Evolutionary conservation across 2,113 vertebrate genomes (phyloP).

Genomic region (Pygoscelis adeliae): DNA sequence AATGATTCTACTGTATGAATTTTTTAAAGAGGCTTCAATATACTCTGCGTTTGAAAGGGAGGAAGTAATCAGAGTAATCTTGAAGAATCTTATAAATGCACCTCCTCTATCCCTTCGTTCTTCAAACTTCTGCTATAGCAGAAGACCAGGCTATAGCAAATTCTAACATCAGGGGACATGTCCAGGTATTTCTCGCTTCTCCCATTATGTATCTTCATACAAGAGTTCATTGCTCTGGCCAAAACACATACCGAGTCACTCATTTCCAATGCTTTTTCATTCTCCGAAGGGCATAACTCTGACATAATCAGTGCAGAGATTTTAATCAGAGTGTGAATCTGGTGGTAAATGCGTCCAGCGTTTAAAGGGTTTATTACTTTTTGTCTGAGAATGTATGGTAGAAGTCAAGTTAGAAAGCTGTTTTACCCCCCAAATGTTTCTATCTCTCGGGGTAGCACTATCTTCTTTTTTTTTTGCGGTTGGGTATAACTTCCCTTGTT

Average conservation of each 20-base stretch:
- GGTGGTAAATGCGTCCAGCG: accelerated
- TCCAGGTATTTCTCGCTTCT: background rate
- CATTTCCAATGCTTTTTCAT: background rate
- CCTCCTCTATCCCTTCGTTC: background rate
- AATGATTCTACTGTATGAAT: slow-evolving; percentile 76
- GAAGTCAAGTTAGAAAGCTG: background rate
- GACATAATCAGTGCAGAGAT: background rate
- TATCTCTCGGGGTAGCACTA: background rate
- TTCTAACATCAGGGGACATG: background rate
- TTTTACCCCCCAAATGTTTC: background rate
- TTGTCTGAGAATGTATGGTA: background rate
- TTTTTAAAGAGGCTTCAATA: slow-evolving; percentile 78
- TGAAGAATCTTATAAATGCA: slow-evolving; percentile 35
- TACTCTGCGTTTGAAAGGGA: slow-evolving; percentile 63
- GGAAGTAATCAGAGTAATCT: slow-evolving; percentile 65
- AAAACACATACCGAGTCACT: background rate
- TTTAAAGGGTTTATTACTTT: background rate
- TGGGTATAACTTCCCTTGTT: background rate
- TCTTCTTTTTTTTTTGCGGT: accelerated
- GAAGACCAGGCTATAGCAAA: background rate
- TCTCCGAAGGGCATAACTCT: background rate
- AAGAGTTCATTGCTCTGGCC: background rate
- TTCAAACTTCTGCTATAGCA: slow-evolving; percentile 1
- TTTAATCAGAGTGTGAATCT: background rate
- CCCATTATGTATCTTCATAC: background rate